These are phyloP conservation scores for Platycercus adscitus DNA, from an alignment of 2,113 vertebrate species.

Conservation along the genomic window DNA sequence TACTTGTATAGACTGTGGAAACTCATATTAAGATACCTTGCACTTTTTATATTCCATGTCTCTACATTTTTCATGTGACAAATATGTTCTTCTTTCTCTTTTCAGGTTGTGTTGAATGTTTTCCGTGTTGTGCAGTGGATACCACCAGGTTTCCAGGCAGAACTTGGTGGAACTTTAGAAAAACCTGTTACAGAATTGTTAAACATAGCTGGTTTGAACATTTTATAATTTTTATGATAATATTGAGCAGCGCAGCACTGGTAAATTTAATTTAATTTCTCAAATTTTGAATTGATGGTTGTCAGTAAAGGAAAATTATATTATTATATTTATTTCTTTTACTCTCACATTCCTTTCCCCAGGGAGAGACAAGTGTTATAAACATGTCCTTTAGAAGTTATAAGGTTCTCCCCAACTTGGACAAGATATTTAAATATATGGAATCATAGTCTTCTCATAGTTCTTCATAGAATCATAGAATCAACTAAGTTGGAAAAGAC, in stretches of 20 bases:
- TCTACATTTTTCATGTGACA: not conserved
- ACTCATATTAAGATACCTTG: not conserved
- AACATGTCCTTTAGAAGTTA: not conserved
- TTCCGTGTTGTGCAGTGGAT: slow-evolving; percentile 75
- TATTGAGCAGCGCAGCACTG: slow-evolving; percentile 92
- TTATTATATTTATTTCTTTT: not conserved
- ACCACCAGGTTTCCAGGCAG: slow-evolving; percentile 70
- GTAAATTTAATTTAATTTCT: slow-evolving; percentile 69
- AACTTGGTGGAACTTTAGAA: slow-evolving; percentile 88
- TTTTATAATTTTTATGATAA: slow-evolving; percentile 95
- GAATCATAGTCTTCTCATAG: not conserved
- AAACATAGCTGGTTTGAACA: slow-evolving; percentile 94
- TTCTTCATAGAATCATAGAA: not conserved
- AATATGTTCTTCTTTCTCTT: not conserved
- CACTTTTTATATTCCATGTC: not conserved
- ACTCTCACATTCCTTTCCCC: not conserved
- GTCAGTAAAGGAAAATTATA: not conserved
- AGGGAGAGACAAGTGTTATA: not conserved
- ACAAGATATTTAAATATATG: not conserved
- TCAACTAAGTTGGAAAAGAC: not conserved
- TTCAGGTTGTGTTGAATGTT: slow-evolving; percentile 78
- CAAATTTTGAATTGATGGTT: not conserved
- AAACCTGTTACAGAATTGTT: slow-evolving; percentile 92
- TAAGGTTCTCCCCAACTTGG: not conserved
- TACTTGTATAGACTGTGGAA: not conserved